Conservation (phyloP, 2,797 vertebrate species). For the Centropyge bicolor region DNA sequence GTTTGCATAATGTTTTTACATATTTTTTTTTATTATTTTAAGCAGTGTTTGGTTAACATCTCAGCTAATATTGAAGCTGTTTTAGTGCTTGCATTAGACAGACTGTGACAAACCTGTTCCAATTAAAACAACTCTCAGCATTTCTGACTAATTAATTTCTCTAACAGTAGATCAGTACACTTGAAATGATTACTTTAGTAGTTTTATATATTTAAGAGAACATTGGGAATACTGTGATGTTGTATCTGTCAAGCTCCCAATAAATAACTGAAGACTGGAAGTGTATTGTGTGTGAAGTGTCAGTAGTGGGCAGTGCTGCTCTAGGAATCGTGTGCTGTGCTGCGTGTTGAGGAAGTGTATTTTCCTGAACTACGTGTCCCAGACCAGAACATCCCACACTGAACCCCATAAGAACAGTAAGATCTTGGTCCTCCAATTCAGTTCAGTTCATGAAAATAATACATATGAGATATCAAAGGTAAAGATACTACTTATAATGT, state of each 20-base stretch:
- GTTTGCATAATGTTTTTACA: constrained; percentile 29
- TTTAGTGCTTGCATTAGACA: constrained; percentile 46
- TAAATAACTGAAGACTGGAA: constrained; percentile 63
- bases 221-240: constrained; percentile 49
- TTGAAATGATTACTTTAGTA: constrained; percentile 50
- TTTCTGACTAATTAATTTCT: constrained; percentile 43
- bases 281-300: constrained; percentile 40
- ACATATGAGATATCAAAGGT: too few relatives aligned
- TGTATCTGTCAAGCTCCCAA: constrained; percentile 49
- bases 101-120: constrained; percentile 63
- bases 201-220: constrained; percentile 68
- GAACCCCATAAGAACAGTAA: background rate
- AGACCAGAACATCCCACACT: background rate
- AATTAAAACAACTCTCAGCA: constrained; percentile 38
- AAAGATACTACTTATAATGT: too few relatives aligned
- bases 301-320: constrained; percentile 76
- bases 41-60: constrained; percentile 46
- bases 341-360: background rate
- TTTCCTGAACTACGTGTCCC: background rate
- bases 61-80: constrained; percentile 41
- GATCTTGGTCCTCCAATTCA: background rate
- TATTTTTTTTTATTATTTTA: constrained; percentile 32
- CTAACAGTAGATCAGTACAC: constrained; percentile 49
- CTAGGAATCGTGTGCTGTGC: constrained; percentile 1
- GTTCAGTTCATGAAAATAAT: background rate